Evolutionary conservation across 2,113 vertebrate genomes (phyloP).

Genomic region (Scomber colias): DNA sequence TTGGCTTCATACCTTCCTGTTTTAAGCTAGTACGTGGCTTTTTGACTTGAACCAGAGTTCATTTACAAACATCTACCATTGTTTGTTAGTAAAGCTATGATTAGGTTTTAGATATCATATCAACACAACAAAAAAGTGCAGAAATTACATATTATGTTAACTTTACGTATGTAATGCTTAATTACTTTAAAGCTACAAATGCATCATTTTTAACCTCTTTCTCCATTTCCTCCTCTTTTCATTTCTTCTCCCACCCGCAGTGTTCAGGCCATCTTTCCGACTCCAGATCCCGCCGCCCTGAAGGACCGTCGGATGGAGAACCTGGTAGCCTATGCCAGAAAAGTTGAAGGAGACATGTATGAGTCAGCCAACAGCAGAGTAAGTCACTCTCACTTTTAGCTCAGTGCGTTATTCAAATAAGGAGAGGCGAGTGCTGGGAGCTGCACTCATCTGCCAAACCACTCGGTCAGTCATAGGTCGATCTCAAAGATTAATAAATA

Average conservation of each 20-base stretch:
- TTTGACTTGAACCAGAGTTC: too few relatives aligned
- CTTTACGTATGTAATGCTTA: too few relatives aligned
- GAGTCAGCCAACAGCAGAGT: slow-evolving; percentile 98
- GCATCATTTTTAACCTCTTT: background rate
- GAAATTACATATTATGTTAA: too few relatives aligned
- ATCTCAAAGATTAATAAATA: background rate
- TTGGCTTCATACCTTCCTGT: too few relatives aligned
- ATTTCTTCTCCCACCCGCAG: slow-evolving; percentile 72
- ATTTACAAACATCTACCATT: too few relatives aligned
- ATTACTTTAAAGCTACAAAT: too few relatives aligned
- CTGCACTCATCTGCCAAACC: background rate
- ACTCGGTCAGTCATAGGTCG: background rate
- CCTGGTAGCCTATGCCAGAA: slow-evolving; percentile 96
- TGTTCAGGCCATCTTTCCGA: slow-evolving; percentile 99
- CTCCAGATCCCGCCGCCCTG: slow-evolving; percentile 96
- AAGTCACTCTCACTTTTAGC: slow-evolving; percentile 43
- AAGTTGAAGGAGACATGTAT: slow-evolving; percentile 99
- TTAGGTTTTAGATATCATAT: too few relatives aligned
- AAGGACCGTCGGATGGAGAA: slow-evolving; percentile 99
- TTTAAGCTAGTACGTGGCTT: too few relatives aligned
- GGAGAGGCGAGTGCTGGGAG: background rate
- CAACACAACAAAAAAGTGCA: too few relatives aligned
- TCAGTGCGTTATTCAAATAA: background rate
- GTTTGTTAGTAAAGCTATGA: too few relatives aligned
- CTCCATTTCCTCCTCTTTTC: background rate